Conservation (phyloP, 2,113 vertebrate species). For the Heterotilapia buettikoferi region DNA sequence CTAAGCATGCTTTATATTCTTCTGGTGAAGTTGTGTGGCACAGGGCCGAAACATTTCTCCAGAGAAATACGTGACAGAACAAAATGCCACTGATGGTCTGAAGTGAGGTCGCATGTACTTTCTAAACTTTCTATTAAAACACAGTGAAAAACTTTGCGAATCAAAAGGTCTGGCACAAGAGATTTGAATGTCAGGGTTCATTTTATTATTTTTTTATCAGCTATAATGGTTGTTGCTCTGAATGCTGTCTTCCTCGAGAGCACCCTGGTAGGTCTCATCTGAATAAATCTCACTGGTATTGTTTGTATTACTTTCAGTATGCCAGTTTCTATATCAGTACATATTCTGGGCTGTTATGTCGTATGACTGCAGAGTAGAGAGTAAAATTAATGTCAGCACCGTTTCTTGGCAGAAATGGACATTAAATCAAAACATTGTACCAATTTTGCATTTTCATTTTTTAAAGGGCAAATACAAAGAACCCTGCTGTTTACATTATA, state of each 20-base stretch:
- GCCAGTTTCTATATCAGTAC: background rate
- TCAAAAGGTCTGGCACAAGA: background rate
- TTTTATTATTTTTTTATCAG: background rate
- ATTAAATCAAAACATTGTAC: background rate
- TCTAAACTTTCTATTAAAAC: background rate
- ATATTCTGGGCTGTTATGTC: background rate
- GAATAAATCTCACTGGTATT: background rate
- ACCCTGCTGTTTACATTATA: background rate
- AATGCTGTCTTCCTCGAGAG: background rate
- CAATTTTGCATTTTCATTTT: background rate
- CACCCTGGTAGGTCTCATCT: background rate
- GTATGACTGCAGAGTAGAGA: background rate
- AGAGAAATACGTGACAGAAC: background rate
- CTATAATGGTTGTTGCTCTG: background rate
- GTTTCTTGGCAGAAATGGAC: background rate
- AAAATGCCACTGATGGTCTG: background rate
- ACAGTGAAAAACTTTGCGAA: background rate
- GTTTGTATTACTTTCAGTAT: background rate
- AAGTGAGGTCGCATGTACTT: background rate
- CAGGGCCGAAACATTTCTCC: background rate
- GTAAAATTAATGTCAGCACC: background rate
- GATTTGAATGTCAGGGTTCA: background rate
- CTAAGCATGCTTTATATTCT: background rate
- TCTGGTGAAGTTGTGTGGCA: background rate
- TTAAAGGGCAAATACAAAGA: background rate